These are phyloP conservation scores for Aphidoletes aphidimyza DNA, from an alignment of 2,888 invertebrate species.

Conservation along the genomic window DNA sequence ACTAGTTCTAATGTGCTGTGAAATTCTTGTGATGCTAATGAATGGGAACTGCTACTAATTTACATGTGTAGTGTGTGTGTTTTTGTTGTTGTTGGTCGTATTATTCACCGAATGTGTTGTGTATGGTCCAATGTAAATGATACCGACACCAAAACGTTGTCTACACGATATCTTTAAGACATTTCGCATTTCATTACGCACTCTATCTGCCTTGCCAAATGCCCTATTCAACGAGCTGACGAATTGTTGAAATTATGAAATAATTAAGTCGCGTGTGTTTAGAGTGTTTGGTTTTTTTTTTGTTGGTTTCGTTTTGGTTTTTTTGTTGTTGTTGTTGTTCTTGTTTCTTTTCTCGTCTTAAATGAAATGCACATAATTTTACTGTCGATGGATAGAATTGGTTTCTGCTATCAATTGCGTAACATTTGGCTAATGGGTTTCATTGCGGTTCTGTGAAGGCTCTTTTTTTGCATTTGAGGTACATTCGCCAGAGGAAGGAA, in stretches of 20 bases:
- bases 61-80: neutral
- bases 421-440: neutral
- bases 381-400: neutral
- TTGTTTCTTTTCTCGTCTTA: neutral
- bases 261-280: neutral
- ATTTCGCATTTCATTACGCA: neutral
- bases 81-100: neutral
- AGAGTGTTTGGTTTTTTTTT: no score
- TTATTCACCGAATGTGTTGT: no score
- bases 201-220: neutral
- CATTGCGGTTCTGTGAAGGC: neutral
- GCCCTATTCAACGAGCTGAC: neutral
- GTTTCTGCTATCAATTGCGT: constrained; percentile 15
- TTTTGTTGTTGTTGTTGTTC: no score
- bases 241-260: constrained; percentile 9
- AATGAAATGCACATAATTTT: neutral
- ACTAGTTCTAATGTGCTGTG: neutral
- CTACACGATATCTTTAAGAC: no score
- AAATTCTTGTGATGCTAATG: neutral
- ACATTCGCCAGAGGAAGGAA: no score
- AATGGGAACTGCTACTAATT: constrained; percentile 5
- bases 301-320: no score
- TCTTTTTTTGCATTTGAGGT: neutral
- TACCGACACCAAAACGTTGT: no score
- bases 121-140: no score